Percentiles rank a stretch among this genome's conserved stretches.
phyloP scores from a whole-genome alignment of 2,888 invertebrate species.

The Sphinx pinastri region DNA sequence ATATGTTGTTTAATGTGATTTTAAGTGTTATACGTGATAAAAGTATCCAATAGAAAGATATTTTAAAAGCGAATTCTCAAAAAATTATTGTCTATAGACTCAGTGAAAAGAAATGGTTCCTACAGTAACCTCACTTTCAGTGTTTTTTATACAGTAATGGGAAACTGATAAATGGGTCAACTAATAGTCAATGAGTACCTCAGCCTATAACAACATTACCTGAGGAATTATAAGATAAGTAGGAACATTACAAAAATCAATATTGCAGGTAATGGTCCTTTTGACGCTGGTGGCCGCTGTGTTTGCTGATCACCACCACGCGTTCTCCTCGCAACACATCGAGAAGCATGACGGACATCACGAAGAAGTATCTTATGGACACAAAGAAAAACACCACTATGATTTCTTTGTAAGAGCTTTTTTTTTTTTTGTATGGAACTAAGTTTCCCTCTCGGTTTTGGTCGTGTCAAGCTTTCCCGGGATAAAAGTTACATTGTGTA shows the following conservation, averaged over 20 bases:
- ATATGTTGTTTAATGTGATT: not conserved
- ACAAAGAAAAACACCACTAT: conserved; percentile 28
- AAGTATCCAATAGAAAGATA: not conserved
- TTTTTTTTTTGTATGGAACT: not conserved
- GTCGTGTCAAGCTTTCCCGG: too few relatives aligned
- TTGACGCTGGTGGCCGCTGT: not conserved
- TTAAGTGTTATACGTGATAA: not conserved
- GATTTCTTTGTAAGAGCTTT: conserved; percentile 24
- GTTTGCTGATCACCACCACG: conserved; percentile 18
- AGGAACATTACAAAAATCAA: not conserved
- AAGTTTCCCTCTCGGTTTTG: too few relatives aligned
- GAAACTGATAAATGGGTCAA: too few relatives aligned
- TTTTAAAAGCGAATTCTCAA: not conserved
- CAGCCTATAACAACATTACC: too few relatives aligned
- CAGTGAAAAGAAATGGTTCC: not conserved
- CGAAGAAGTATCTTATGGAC: conserved; percentile 27
- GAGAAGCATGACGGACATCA: conserved; percentile 34
- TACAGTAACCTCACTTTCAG: too few relatives aligned
- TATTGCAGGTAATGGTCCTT: conserved; percentile 19
- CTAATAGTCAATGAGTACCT: too few relatives aligned
- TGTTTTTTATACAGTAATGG: too few relatives aligned
- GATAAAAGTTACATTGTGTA: too few relatives aligned
- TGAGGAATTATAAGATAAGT: too few relatives aligned
- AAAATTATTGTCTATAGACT: not conserved
- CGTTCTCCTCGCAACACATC: conserved; percentile 28